Evolutionary conservation across 2,113 vertebrate species (phyloP).

Genomic region (Trogon melanurus): DNA sequence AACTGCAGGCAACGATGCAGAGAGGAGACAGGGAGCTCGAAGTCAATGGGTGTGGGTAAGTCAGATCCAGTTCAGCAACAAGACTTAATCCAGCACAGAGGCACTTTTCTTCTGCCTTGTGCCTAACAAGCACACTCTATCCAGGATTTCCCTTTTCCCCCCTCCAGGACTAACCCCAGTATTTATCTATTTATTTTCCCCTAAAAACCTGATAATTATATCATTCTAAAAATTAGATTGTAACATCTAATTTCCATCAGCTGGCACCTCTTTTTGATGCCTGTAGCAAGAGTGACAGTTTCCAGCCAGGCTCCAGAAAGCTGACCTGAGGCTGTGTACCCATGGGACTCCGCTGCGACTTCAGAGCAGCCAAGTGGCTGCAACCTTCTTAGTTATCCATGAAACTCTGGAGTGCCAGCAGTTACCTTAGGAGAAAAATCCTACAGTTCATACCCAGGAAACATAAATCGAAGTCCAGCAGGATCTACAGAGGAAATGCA

Average conservation of each 20-base stretch:
- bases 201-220: neutral
- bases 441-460: neutral
- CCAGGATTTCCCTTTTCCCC: neutral
- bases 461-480: neutral
- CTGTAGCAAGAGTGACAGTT: neutral
- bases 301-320: neutral
- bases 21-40: neutral
- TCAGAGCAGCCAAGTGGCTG: neutral
- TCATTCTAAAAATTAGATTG: neutral
- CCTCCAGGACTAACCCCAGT: neutral
- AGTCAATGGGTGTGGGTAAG: neutral
- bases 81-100: neutral
- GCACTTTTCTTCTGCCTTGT: neutral
- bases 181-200: neutral
- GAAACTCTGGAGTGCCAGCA: neutral
- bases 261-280: neutral
- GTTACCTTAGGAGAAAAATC: neutral
- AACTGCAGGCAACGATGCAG: neutral
- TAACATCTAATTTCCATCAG: neutral
- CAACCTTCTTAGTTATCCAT: neutral
- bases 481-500: neutral
- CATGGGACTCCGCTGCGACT: neutral
- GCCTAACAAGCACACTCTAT: neutral
- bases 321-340: neutral
- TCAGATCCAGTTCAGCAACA: neutral